phyloP scores from a whole-genome alignment of 2,797 vertebrate genomes.

The Carapus acus region DNA sequence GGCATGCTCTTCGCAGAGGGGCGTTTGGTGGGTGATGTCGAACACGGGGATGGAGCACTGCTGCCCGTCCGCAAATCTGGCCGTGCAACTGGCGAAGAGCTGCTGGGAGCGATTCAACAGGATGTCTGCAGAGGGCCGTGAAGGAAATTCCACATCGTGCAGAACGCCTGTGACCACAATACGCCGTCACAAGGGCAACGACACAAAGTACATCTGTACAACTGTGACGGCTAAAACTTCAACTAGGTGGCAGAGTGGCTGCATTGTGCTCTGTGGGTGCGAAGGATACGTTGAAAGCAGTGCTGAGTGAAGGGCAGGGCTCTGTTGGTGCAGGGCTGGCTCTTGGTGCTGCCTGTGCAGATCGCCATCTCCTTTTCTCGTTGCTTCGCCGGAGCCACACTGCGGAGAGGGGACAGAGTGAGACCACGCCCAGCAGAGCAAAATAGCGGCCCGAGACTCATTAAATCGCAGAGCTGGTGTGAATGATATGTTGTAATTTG shows the following conservation, averaged over 20 bases:
- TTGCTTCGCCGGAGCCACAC: slow-evolving; percentile 71
- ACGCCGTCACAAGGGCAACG: not conserved
- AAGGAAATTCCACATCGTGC: slow-evolving; percentile 62
- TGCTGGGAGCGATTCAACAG: slow-evolving; percentile 96
- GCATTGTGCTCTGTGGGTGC: not conserved
- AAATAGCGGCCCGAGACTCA: too few relatives aligned
- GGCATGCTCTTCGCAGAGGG: slow-evolving; percentile 98
- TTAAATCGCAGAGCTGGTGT: too few relatives aligned
- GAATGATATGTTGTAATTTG: slow-evolving; percentile 9
- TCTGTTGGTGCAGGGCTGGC: slow-evolving; percentile 82
- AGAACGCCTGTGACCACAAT: not conserved
- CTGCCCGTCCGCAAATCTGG: slow-evolving; percentile 97
- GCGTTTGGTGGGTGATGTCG: slow-evolving; percentile 98
- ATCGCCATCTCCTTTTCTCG: slow-evolving; percentile 71
- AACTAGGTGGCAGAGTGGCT: slow-evolving; percentile 3
- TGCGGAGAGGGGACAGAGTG: slow-evolving; percentile 53
- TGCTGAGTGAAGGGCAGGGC: slow-evolving; percentile 94
- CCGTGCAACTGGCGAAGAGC: slow-evolving; percentile 98
- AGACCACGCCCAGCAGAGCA: too few relatives aligned
- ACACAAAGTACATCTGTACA: not conserved
- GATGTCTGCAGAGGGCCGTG: slow-evolving; percentile 80
- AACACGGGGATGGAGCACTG: slow-evolving; percentile 98
- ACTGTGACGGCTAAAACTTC: not conserved
- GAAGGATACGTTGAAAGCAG: slow-evolving; percentile 99
- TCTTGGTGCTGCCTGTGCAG: slow-evolving; percentile 86